Conservation (phyloP, 2,888 invertebrate genomes). For the Steromphala cineraria region DNA sequence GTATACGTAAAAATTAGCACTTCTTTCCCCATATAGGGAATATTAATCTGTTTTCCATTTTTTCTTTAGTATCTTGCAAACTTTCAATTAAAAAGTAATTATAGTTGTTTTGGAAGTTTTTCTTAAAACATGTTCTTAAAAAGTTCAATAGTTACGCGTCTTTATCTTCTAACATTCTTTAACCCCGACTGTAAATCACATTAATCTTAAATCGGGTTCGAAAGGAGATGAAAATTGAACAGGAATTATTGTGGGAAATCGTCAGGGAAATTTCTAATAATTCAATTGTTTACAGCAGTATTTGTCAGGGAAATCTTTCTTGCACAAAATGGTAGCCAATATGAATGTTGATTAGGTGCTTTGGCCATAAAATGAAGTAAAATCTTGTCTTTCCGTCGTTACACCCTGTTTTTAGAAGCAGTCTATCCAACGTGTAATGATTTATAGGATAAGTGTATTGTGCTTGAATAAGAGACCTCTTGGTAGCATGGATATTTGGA, state of each 20-base stretch:
- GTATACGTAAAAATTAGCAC: too few relatives aligned
- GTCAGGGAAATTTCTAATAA: not conserved
- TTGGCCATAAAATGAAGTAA: not conserved
- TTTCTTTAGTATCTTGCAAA: too few relatives aligned
- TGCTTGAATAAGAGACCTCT: not conserved
- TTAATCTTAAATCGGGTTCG: too few relatives aligned
- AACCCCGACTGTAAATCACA: too few relatives aligned
- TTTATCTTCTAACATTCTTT: too few relatives aligned
- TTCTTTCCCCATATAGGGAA: too few relatives aligned
- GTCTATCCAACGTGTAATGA: not conserved
- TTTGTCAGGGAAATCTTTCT: not conserved
- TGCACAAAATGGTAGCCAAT: not conserved
- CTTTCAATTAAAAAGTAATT: too few relatives aligned
- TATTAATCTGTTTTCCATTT: too few relatives aligned
- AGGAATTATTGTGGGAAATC: not conserved
- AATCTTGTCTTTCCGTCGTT: not conserved
- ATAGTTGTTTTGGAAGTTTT: too few relatives aligned
- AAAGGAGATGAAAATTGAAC: not conserved
- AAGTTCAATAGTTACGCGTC: too few relatives aligned
- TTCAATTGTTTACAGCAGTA: not conserved
- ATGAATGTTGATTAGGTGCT: not conserved
- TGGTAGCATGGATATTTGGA: not conserved
- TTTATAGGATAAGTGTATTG: not conserved
- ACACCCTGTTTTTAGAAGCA: not conserved
- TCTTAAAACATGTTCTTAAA: too few relatives aligned